Evolutionary conservation across 2,113 vertebrate genomes (phyloP), one percentile per base, ranked within the genome.

Genomic region (Dolichotis patagonum): DNA sequence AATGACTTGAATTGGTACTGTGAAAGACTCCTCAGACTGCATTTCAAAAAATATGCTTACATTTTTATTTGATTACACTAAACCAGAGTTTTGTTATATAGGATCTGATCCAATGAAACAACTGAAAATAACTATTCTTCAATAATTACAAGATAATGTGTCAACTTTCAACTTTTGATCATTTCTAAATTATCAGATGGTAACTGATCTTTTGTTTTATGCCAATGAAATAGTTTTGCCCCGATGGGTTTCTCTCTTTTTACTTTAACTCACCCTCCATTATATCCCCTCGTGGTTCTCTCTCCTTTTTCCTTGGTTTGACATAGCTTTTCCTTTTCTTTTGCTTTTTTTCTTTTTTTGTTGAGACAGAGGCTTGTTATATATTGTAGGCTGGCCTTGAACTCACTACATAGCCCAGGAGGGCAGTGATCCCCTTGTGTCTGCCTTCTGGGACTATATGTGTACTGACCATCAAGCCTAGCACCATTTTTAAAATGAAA

Each of bases 1-100:
- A 90, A 94, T 97, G 97, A 96, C 90, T 67, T 93, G 90, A 93
- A 96, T 88, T 88, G 89, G 62, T 97, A 84, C 10, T 41, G 35
- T 46, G 10, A 10, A 90, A 75, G 94, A 41, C 22, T 8, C 41
- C 92, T 93, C 30, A 83, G 5, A 77, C n/a, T 97, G 73, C 30
- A 54, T 91, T 82, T 83, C 71, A 95, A 81, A 32, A 88, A 98
- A 97, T 7, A 10, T 54, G 96, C 71, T 94, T 88, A 78, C 54
- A 90, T 96, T 92, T 28, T 90, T 85, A 87, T 67, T 96, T 46
- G 71, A 94, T 88, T 43, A 56, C 73, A 92, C 80, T 73, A 71
- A 85, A 89, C 41, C 86, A 88, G 78, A 93, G 20, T 10, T 84
- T 38, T 90, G 30, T 56, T 41, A 92, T 26, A 94, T 41, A 92